These are phyloP conservation scores for Cantharis rufa DNA, from an alignment of 2,888 invertebrate genomes.

Conservation along the genomic window DNA sequence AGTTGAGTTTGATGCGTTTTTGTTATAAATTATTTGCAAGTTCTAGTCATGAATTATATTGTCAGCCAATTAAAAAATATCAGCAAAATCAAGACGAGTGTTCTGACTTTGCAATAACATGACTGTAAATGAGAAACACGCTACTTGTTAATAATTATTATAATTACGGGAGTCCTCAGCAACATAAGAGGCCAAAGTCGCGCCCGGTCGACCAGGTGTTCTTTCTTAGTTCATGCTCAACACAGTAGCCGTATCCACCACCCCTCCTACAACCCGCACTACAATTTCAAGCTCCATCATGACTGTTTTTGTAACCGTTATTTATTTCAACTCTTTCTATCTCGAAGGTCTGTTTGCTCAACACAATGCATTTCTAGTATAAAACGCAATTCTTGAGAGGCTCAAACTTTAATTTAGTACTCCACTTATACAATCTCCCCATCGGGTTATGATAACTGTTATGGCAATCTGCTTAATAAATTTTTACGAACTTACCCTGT, in stretches of 20 bases:
- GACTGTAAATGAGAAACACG: constrained; percentile 48
- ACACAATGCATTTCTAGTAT: constrained; percentile 10
- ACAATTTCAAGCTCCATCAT: constrained; percentile 40
- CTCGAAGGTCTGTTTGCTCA: constrained; percentile 3
- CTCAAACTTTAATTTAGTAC: not conserved
- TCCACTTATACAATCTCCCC: not conserved
- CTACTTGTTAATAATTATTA: constrained; percentile 52
- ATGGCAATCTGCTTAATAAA: not conserved
- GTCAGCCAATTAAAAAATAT: constrained; percentile 36
- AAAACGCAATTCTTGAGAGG: not conserved
- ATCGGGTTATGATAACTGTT: not conserved
- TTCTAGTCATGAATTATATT: constrained; percentile 30
- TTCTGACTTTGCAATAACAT: constrained; percentile 37
- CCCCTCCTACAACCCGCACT: constrained; percentile 37
- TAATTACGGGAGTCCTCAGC: constrained; percentile 53
- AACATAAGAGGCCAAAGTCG: constrained; percentile 23
- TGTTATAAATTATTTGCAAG: constrained; percentile 12
- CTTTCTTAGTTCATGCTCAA: constrained; percentile 39
- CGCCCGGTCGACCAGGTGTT: constrained; percentile 49
- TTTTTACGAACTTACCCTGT: not conserved
- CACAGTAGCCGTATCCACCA: constrained; percentile 49
- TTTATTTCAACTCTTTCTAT: constrained; percentile 28
- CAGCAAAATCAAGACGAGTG: constrained; percentile 35
- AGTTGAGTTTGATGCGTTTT: not conserved
- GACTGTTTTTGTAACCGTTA: constrained; percentile 36